phyloP scores from a whole-genome alignment of 2,888 invertebrate species.

The Tipula unca region DNA sequence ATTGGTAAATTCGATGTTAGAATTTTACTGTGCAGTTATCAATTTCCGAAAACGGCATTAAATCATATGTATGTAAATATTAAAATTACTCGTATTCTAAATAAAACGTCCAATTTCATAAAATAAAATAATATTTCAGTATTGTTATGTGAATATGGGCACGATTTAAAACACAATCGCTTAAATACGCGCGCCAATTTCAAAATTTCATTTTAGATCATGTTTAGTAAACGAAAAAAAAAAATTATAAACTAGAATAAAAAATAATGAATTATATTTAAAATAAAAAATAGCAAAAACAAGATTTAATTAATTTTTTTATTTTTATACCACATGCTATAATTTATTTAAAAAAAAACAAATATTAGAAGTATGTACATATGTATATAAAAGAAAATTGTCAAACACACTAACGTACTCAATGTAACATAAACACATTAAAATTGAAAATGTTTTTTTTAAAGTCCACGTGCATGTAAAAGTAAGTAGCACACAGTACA shows the following conservation, averaged over 20 bases:
- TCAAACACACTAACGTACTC: neutral
- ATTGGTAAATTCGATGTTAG: no score
- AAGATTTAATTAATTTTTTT: neutral
- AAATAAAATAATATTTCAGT: neutral
- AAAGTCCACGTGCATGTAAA: neutral
- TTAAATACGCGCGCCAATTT: neutral
- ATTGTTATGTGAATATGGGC: neutral
- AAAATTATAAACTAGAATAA: neutral
- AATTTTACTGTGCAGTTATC: no score
- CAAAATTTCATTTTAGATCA: neutral
- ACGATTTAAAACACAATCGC: neutral
- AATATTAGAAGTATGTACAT: neutral
- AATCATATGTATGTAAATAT: neutral
- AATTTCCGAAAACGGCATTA: no score
- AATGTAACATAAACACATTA: neutral
- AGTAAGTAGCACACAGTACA: neutral
- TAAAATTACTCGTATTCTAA: neutral
- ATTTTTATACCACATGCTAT: neutral
- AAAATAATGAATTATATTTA: constrained; percentile 4
- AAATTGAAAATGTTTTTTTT: neutral
- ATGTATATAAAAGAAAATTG: neutral
- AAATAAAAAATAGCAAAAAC: neutral
- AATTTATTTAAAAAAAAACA: neutral
- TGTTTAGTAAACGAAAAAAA: neutral
- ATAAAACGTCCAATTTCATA: neutral